A percentile compares a stretch with the other conserved stretches of the same genome.
phyloP scores from a whole-genome alignment of 2,888 invertebrate species.

The Syrista parreyssii region DNA sequence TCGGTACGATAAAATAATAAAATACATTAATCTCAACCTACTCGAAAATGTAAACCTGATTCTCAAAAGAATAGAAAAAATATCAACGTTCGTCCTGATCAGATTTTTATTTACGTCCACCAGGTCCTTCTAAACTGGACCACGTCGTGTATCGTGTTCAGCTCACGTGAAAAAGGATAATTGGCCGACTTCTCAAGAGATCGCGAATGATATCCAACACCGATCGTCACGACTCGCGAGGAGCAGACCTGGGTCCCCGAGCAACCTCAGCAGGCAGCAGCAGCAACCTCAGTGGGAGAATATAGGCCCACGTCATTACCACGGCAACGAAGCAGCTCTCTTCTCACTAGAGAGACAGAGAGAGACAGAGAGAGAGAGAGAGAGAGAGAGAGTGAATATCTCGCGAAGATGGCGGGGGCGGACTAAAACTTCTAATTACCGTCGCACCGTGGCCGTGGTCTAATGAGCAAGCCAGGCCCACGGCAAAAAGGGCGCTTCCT shows the following conservation, averaged over 20 bases:
- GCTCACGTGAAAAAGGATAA: slow-evolving; percentile 41
- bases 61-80: neutral
- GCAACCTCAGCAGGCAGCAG: neutral
- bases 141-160: neutral
- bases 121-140: neutral
- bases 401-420: slow-evolving; percentile 36
- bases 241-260: neutral
- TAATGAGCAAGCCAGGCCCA: slow-evolving; percentile 53
- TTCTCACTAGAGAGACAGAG: neutral
- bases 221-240: neutral
- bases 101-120: neutral
- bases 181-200: slow-evolving; percentile 27
- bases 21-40: neutral
- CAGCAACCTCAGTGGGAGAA: neutral
- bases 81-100: neutral
- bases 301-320: neutral
- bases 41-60: neutral
- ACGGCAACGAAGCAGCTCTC: slow-evolving; percentile 7
- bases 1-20: no score
- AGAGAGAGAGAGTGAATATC: slow-evolving; percentile 49
- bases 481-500: slow-evolving; percentile 57
- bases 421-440: slow-evolving; percentile 61
- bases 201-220: neutral
- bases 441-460: slow-evolving; percentile 54
- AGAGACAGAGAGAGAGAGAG: slow-evolving; percentile 10